Percentiles rank a stretch among this genome's conserved stretches.
These are phyloP conservation scores for Lithophane ornitopus DNA, from an alignment of 2,888 invertebrate species.

Conservation along the genomic window DNA sequence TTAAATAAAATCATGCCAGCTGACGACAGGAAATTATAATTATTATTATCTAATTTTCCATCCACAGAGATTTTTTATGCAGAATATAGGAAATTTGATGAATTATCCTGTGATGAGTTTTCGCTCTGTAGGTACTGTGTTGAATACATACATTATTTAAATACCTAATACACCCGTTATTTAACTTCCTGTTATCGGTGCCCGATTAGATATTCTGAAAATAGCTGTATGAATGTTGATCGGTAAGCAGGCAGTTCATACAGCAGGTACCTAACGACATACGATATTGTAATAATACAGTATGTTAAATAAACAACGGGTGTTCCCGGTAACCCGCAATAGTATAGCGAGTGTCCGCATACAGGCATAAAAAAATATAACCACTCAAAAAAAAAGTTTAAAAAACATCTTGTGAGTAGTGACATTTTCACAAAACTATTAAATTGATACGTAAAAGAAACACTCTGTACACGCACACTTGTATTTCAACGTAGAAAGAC, in stretches of 20 bases:
- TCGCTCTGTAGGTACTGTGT: neutral
- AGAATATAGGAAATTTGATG: neutral
- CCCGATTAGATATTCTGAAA: conserved; percentile 25
- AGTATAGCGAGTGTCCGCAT: no score
- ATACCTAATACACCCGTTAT: conserved; percentile 3
- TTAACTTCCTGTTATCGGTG: conserved; percentile 17
- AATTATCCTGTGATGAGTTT: conserved; percentile 19
- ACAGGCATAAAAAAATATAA: no score
- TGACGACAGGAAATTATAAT: conserved; percentile 5
- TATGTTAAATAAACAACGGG: no score
- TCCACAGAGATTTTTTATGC: neutral
- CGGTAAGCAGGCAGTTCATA: neutral
- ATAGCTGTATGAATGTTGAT: conserved; percentile 9
- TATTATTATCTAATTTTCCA: neutral
- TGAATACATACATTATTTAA: conserved; percentile 14
- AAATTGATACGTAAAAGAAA: no score
- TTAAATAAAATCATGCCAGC: conserved; percentile 46
- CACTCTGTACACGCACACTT: no score
- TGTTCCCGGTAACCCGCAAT: no score
- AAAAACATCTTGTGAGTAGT: no score
- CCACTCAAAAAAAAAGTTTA: no score
- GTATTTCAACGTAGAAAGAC: no score
- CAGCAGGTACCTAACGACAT: neutral
- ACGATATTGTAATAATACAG: neutral
- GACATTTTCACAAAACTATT: no score